A percentile compares a stretch with the other conserved stretches of the same genome.
Conservation (phyloP, 2,888 invertebrate genomes). For the Amphiduros pacificus region DNA sequence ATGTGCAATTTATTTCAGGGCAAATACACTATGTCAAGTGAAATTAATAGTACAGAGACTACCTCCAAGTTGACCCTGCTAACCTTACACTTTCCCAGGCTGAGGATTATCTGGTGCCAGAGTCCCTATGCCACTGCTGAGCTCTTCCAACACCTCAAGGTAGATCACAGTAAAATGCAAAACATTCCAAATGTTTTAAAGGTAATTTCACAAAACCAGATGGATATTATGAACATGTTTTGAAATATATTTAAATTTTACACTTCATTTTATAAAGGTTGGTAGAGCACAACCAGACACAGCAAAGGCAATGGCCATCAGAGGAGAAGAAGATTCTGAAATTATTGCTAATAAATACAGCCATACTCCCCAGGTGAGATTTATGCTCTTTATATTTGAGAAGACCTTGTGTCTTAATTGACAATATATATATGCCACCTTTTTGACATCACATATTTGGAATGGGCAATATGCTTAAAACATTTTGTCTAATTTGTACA, state of each 20-base stretch:
- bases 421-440: background rate
- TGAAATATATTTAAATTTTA: no score
- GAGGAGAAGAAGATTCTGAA: constrained; percentile 57
- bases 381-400: background rate
- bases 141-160: constrained; percentile 92
- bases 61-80: constrained; percentile 86
- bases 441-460: background rate
- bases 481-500: background rate
- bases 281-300: constrained; percentile 81
- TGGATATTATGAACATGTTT: no score
- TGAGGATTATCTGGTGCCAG: constrained; percentile 94
- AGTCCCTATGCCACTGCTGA: constrained; percentile 95
- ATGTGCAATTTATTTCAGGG: constrained; percentile 67
- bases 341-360: constrained; percentile 72
- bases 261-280: no score
- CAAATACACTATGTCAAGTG: constrained; percentile 72
- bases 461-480: background rate
- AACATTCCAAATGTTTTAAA: no score
- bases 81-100: constrained; percentile 91
- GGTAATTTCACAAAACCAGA: no score
- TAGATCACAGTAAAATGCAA: no score
- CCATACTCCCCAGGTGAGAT: constrained; percentile 67
- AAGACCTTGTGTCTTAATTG: background rate
- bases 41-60: constrained; percentile 76
- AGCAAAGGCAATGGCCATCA: constrained; percentile 72